phyloP scores from a whole-genome alignment of 1,140 invertebrate genomes.

The Caenorhabditis brenneri region DNA sequence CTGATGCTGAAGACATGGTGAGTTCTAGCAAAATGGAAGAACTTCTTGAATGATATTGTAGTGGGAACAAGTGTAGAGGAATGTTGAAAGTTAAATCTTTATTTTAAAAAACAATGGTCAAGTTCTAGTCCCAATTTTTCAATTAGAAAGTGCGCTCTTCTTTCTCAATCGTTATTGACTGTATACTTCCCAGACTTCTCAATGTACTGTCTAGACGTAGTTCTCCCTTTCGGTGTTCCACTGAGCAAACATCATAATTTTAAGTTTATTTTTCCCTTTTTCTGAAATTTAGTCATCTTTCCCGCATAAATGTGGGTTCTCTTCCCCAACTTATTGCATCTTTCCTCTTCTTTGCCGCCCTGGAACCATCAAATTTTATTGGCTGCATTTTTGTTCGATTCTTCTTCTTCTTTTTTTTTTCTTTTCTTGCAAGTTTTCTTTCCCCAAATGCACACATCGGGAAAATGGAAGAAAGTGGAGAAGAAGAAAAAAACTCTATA shows the following conservation, averaged over 20 bases:
- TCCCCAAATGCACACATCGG: neutral
- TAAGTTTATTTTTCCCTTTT: too few species aligned
- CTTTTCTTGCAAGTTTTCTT: neutral
- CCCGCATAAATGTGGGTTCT: neutral
- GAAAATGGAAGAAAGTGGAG: neutral
- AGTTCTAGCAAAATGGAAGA: neutral
- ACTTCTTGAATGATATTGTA: neutral
- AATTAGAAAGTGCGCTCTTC: too few species aligned
- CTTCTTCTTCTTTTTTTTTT: too few species aligned
- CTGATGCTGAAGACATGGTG: constrained; percentile 32
- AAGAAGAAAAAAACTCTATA: neutral
- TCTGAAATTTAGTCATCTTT: neutral
- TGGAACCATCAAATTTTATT: constrained; percentile 37
- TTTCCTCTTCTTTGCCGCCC: neutral
- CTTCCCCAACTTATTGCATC: neutral
- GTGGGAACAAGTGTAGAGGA: neutral
- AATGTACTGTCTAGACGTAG: neutral
- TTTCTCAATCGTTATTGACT: neutral
- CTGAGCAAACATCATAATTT: neutral
- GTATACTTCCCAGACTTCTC: too few species aligned
- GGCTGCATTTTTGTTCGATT: constrained; percentile 7
- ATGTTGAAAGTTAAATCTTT: neutral
- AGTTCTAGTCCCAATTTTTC: neutral
- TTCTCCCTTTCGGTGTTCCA: neutral
- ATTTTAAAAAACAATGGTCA: too few species aligned